These are phyloP conservation scores for Cephus pygmeus DNA, from an alignment of 2,888 invertebrate genomes.

Conservation along the genomic window DNA sequence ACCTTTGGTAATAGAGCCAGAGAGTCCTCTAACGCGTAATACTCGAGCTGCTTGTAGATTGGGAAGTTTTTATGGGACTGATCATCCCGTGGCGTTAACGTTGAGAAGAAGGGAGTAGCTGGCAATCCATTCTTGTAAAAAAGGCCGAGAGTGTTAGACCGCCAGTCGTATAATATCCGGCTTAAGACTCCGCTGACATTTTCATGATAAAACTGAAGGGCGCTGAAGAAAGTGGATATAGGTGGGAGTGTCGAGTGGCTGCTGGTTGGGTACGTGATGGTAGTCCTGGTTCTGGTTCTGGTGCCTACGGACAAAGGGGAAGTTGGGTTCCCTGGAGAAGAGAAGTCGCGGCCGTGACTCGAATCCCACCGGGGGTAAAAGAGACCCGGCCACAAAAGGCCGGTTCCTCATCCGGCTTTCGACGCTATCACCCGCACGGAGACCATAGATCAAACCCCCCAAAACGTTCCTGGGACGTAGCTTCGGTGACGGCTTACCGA, in stretches of 20 bases:
- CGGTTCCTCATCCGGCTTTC: constrained; percentile 15
- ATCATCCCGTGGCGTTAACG: not conserved
- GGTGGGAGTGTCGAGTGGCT: not conserved
- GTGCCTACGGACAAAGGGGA: not conserved
- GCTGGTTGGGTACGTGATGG: not conserved
- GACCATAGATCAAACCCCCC: constrained; percentile 22
- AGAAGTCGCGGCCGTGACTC: constrained; percentile 7
- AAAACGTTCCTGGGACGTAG: constrained; percentile 39
- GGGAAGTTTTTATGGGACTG: not conserved
- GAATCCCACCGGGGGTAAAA: not conserved
- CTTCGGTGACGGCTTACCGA: not conserved
- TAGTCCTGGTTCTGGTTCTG: not conserved
- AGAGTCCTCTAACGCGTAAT: not conserved
- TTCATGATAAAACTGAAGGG: constrained; percentile 5
- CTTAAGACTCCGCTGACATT: constrained; percentile 6
- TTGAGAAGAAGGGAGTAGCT: not conserved
- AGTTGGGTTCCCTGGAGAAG: constrained; percentile 1
- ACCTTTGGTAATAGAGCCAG: too few relatives aligned
- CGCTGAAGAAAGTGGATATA: constrained; percentile 1
- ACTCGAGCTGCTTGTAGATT: not conserved
- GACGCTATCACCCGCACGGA: constrained; percentile 14
- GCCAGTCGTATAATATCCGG: constrained; percentile 1
- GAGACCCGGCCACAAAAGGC: constrained; percentile 1
- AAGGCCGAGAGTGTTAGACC: not conserved
- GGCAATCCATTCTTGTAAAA: not conserved